Percentiles rank a stretch among this genome's conserved stretches.
Evolutionary conservation across 2,888 invertebrate species (phyloP).

Genomic region (Cremastobaeus sp.): DNA sequence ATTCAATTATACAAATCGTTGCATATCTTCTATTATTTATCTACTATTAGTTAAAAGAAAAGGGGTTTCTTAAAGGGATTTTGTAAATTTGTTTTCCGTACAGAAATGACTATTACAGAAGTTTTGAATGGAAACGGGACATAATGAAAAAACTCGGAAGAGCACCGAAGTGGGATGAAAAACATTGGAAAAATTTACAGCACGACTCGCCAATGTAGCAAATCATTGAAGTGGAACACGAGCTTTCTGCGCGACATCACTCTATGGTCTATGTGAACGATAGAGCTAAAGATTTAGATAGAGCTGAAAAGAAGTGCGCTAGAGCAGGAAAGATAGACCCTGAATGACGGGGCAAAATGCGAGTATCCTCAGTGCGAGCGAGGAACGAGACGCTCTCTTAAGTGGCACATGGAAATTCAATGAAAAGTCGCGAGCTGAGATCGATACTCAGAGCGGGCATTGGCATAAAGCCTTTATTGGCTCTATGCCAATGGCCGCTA

Average conservation of each 20-base stretch:
- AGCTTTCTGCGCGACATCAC: conserved; percentile 55
- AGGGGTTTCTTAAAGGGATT: too few species aligned
- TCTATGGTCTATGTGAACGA: conserved; percentile 58
- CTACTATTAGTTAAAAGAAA: too few species aligned
- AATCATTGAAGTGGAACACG: conserved; percentile 56
- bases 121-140: not conserved
- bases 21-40: too few species aligned
- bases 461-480: conserved; percentile 73
- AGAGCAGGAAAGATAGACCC: not conserved
- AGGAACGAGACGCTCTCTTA: conserved; percentile 62
- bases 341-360: conserved; percentile 7
- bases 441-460: conserved; percentile 69
- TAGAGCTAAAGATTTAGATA: conserved; percentile 50
- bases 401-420: conserved; percentile 70
- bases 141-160: conserved; percentile 8
- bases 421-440: conserved; percentile 70
- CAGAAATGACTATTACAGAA: too few species aligned
- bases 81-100: too few species aligned
- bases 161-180: conserved; percentile 27
- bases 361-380: conserved; percentile 17
- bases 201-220: conserved; percentile 55
- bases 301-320: conserved; percentile 5
- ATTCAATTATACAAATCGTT: too few species aligned
- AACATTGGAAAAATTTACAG: conserved; percentile 48
- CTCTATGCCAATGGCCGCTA: conserved; percentile 75